These are phyloP conservation scores for Ammodytes marinus DNA, from an alignment of 2,113 vertebrate species.

Conservation along the genomic window DNA sequence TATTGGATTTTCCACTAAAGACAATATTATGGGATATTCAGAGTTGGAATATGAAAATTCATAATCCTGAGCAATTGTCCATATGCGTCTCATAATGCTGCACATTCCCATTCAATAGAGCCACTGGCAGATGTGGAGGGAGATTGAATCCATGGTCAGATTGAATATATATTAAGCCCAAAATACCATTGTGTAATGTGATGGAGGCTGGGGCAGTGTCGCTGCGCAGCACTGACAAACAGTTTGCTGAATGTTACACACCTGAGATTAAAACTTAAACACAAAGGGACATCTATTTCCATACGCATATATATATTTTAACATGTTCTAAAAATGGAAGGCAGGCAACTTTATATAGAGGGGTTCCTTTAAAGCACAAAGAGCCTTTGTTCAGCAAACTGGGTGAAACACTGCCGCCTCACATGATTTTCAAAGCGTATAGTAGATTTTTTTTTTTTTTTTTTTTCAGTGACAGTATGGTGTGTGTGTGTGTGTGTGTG, in stretches of 20 bases:
- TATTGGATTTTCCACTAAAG: constrained; percentile 31
- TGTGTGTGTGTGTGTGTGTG: constrained; percentile 15
- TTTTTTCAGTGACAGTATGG: constrained; percentile 18
- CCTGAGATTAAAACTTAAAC: neutral
- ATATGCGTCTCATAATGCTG: constrained; percentile 41
- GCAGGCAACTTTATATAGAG: neutral
- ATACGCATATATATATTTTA: neutral
- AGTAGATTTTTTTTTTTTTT: too few relatives aligned
- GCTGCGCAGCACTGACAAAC: neutral
- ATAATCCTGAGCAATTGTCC: constrained; percentile 54
- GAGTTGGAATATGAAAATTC: constrained; percentile 49
- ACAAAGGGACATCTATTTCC: neutral
- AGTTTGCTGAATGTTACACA: neutral
- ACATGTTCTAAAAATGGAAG: too few relatives aligned
- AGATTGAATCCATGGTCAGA: constrained; percentile 40
- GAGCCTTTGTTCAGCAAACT: constrained; percentile 41
- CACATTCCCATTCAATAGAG: constrained; percentile 31
- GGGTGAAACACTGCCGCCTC: constrained; percentile 33
- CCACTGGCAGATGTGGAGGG: constrained; percentile 37
- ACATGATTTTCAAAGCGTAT: constrained; percentile 28
- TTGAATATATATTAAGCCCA: constrained; percentile 41
- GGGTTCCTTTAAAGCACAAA: constrained; percentile 19
- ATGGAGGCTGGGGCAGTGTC: neutral
- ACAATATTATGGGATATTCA: constrained; percentile 43
- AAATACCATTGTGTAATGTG: neutral